A percentile compares a stretch with the other conserved stretches of the same genome.
Evolutionary conservation across 1,140 invertebrate species (phyloP).

Genomic region (Neelides sp.): DNA sequence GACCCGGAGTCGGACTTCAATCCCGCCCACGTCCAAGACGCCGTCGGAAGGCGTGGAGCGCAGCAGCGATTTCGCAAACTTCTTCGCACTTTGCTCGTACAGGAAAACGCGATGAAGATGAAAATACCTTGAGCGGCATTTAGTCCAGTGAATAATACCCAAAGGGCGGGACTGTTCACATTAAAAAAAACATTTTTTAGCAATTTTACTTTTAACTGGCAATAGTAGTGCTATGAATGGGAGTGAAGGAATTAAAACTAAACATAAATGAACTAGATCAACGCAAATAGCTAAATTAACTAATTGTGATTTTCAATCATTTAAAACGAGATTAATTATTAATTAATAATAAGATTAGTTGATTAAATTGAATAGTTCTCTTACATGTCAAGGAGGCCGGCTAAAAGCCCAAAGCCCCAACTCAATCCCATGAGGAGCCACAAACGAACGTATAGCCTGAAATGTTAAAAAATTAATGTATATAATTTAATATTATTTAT

Average conservation of each 20-base stretch:
- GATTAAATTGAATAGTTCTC: too few relatives aligned
- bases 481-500: background rate
- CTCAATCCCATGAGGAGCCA: slow-evolving; percentile 43
- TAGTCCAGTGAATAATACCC: slow-evolving; percentile 43
- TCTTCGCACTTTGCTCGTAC: slow-evolving; percentile 36
- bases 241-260: too few relatives aligned
- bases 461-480: slow-evolving; percentile 12
- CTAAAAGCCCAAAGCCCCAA: slow-evolving; percentile 43
- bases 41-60: slow-evolving; percentile 1
- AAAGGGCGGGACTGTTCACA: slow-evolving; percentile 35
- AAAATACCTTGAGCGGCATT: slow-evolving; percentile 48
- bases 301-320: too few relatives aligned
- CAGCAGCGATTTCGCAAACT: slow-evolving; percentile 27
- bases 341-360: too few relatives aligned
- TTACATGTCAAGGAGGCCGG: slow-evolving; percentile 38
- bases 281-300: too few relatives aligned
- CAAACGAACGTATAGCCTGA: slow-evolving; percentile 45
- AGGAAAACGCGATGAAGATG: slow-evolving; percentile 47
- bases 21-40: slow-evolving; percentile 32
- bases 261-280: too few relatives aligned
- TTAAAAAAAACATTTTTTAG: too few relatives aligned
- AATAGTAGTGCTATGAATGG: too few relatives aligned
- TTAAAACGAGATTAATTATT: too few relatives aligned
- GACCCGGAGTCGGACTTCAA: too few relatives aligned
- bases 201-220: too few relatives aligned